A percentile compares a stretch with the other conserved stretches of the same genome.
phyloP scores from a whole-genome alignment of 2,888 invertebrate genomes.

The Hermaeophaga mercurialis region DNA sequence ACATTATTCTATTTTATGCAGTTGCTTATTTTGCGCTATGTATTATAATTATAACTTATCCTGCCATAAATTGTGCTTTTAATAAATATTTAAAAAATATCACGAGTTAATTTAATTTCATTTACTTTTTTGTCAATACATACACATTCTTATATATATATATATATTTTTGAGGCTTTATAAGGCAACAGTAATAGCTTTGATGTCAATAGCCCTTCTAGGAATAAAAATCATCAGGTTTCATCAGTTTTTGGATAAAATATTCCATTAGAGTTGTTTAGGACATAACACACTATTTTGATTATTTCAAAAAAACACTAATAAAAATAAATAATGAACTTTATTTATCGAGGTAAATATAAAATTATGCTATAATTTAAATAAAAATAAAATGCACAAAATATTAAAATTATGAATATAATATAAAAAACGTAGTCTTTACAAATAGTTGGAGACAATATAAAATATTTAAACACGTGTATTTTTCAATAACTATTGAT shows the following conservation, averaged over 20 bases:
- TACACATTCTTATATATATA: too few relatives aligned
- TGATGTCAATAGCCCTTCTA: too few relatives aligned
- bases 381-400: conserved; percentile 19
- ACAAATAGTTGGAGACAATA: conserved; percentile 9
- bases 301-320: neutral
- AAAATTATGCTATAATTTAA: conserved; percentile 19
- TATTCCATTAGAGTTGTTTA: too few relatives aligned
- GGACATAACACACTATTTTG: too few relatives aligned
- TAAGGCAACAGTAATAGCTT: too few relatives aligned
- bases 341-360: conserved; percentile 21
- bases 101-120: too few relatives aligned
- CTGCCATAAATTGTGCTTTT: conserved; percentile 31
- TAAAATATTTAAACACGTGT: conserved; percentile 7
- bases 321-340: conserved; percentile 18
- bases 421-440: conserved; percentile 19
- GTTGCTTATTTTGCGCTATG: conserved; percentile 32
- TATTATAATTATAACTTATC: conserved; percentile 29
- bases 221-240: too few relatives aligned
- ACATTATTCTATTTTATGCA: conserved; percentile 26
- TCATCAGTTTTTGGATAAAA: too few relatives aligned
- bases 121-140: too few relatives aligned
- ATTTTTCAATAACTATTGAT: conserved; percentile 12
- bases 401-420: conserved; percentile 19
- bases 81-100: conserved; percentile 23
- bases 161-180: too few relatives aligned